Percentiles rank a stretch among this genome's conserved stretches.
Evolutionary conservation across 2,888 invertebrate species (phyloP).

Genomic region (Melanargia galathea): DNA sequence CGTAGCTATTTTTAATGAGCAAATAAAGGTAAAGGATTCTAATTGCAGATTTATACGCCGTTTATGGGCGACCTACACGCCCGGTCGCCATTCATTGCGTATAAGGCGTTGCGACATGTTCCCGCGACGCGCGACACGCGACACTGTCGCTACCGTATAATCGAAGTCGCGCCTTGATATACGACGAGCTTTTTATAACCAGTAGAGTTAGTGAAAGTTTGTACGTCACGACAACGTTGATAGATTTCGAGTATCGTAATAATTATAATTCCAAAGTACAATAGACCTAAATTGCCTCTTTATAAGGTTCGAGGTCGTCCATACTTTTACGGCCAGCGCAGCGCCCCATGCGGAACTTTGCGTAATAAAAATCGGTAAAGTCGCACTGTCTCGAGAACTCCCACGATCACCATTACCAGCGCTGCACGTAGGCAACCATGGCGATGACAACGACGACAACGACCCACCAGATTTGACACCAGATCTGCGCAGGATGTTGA

Average conservation of each 20-base stretch:
- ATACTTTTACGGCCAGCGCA: too few species aligned
- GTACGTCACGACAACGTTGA: not conserved
- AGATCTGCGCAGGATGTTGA: too few species aligned
- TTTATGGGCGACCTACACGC: slow-evolving; percentile 45
- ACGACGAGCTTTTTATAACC: slow-evolving; percentile 33
- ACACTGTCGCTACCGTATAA: slow-evolving; percentile 44
- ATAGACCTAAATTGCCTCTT: not conserved
- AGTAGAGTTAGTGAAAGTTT: not conserved
- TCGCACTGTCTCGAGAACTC: too few species aligned
- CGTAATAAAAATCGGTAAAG: too few species aligned
- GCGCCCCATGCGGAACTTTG: too few species aligned
- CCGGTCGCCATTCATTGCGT: slow-evolving; percentile 54
- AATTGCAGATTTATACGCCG: slow-evolving; percentile 37
- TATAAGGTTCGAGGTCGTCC: too few species aligned
- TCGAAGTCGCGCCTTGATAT: slow-evolving; percentile 44
- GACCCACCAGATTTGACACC: too few species aligned
- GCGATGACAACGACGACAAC: too few species aligned
- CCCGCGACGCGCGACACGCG: slow-evolving; percentile 50
- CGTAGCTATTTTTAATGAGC: slow-evolving; percentile 34
- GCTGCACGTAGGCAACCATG: too few species aligned
- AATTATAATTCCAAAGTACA: not conserved
- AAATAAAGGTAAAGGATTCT: slow-evolving; percentile 35
- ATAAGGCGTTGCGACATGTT: slow-evolving; percentile 61
- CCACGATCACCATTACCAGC: too few species aligned
- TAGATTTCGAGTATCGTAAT: too few species aligned